Evolutionary conservation across 2,888 invertebrate genomes (phyloP).

Genomic region (Agrilus cyanescens): DNA sequence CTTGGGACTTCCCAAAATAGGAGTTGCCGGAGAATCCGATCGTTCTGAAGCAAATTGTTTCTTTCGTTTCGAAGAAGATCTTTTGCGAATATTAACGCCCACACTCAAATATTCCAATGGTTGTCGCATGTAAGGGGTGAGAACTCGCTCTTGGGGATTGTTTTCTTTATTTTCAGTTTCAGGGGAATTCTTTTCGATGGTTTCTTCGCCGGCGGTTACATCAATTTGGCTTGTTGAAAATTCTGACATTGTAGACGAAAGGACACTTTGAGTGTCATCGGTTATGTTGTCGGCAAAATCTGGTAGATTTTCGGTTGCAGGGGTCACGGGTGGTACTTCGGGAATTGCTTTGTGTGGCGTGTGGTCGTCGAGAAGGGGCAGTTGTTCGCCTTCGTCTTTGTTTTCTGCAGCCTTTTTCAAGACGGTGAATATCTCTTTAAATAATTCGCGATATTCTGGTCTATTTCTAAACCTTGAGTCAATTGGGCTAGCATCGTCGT

Average conservation of each 20-base stretch:
- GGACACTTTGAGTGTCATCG: slow-evolving; percentile 62
- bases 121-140: slow-evolving; percentile 58
- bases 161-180: slow-evolving; percentile 33
- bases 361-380: slow-evolving; percentile 58
- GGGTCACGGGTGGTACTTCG: slow-evolving; percentile 57
- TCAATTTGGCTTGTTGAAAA: slow-evolving; percentile 59
- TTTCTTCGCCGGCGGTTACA: slow-evolving; percentile 47
- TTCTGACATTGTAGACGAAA: slow-evolving; percentile 65
- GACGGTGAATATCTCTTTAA: slow-evolving; percentile 74
- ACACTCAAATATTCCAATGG: slow-evolving; percentile 64
- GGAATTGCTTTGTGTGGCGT: slow-evolving; percentile 30
- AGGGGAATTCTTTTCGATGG: slow-evolving; percentile 37
- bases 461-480: slow-evolving; percentile 72
- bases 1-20: slow-evolving; percentile 46
- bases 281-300: slow-evolving; percentile 42
- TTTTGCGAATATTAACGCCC: slow-evolving; percentile 54
- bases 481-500: slow-evolving; percentile 63
- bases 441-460: slow-evolving; percentile 69
- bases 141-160: slow-evolving; percentile 37
- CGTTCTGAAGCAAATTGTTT: slow-evolving; percentile 51
- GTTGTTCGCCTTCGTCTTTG: slow-evolving; percentile 66
- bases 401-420: slow-evolving; percentile 74
- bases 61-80: slow-evolving; percentile 51
- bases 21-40: slow-evolving; percentile 58
- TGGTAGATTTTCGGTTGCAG: slow-evolving; percentile 52